A percentile compares a stretch with the other conserved stretches of the same genome.
Conservation (phyloP, 2,888 invertebrate species). For the Thecocarcelia acutangulata region DNA sequence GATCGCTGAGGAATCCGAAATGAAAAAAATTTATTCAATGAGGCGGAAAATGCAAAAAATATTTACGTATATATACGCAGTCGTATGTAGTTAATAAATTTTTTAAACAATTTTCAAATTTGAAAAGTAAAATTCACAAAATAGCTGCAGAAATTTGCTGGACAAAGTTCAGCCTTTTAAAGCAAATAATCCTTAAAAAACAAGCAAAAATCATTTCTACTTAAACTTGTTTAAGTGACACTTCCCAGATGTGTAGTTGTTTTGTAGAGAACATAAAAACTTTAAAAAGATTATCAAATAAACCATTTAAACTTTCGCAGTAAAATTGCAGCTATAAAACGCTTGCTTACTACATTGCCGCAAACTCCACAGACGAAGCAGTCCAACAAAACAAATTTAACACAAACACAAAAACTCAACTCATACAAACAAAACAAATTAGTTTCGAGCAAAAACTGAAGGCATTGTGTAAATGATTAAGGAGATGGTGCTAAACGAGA, state of each 20-base stretch:
- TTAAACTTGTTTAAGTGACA: no score
- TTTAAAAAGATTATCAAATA: conserved; percentile 43
- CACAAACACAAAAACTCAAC: conserved; percentile 37
- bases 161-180: no score
- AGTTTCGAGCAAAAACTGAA: conserved; percentile 17
- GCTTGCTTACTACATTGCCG: conserved; percentile 9
- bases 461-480: conserved; percentile 27
- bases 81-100: no score
- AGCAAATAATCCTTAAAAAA: conserved; percentile 12
- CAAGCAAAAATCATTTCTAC: conserved; percentile 9
- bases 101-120: no score
- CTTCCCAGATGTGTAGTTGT: background rate
- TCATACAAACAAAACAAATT: conserved; percentile 49
- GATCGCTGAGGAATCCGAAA: no score
- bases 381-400: conserved; percentile 19
- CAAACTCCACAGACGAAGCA: conserved; percentile 4
- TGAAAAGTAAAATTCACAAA: no score
- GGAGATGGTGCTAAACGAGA: conserved; percentile 20
- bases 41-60: no score
- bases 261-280: conserved; percentile 1
- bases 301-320: conserved; percentile 50
- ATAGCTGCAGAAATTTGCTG: no score
- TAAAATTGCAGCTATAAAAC: conserved; percentile 27
- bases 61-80: no score
- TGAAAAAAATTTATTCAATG: no score